Conservation (phyloP, 2,888 invertebrate genomes). For the Drosophila vallismaia region DNA sequence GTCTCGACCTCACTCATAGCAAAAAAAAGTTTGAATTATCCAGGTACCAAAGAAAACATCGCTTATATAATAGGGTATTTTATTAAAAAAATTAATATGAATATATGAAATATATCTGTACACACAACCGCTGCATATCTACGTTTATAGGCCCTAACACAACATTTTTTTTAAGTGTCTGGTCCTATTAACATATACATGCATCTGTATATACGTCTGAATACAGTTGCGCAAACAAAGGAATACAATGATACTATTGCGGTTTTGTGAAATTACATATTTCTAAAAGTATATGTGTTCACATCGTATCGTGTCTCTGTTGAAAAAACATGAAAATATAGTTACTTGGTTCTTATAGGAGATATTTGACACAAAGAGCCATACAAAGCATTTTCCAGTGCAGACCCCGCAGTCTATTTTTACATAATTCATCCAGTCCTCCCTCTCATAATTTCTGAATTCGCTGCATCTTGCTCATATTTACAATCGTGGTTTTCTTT, state of each 20-base stretch:
- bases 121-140: constrained; percentile 14
- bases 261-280: not conserved
- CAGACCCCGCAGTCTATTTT: not conserved
- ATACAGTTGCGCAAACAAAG: not conserved
- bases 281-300: not conserved
- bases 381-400: not conserved
- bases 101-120: constrained; percentile 9
- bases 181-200: constrained; percentile 8
- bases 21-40: not conserved
- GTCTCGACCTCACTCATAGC: no score
- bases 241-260: not conserved
- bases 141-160: not conserved
- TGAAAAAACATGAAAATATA: not conserved
- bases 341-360: not conserved
- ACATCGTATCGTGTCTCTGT: not conserved
- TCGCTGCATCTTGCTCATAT: not conserved
- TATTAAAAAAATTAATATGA: constrained; percentile 28
- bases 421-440: not conserved
- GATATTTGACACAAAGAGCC: not conserved
- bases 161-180: not conserved
- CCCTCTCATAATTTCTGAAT: not conserved
- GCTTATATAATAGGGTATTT: constrained; percentile 15
- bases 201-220: constrained; percentile 10
- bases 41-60: constrained; percentile 11
- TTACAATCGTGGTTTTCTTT: no score